Percentiles rank a stretch among this genome's conserved stretches.
phyloP scores from a whole-genome alignment of 2,113 vertebrate genomes.

The Candoia aspera region DNA sequence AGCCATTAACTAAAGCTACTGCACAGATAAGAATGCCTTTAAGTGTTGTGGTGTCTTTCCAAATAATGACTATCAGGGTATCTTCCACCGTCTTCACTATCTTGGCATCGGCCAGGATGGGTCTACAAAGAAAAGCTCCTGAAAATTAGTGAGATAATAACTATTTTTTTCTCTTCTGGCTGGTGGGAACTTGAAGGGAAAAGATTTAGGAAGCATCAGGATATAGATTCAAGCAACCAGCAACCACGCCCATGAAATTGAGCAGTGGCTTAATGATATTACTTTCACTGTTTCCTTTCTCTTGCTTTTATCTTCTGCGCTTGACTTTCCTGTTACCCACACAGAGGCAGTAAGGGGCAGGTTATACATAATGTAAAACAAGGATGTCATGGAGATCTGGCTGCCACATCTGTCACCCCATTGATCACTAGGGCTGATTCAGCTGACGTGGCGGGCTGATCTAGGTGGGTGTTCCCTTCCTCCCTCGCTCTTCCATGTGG shows the following conservation, averaged over 20 bases:
- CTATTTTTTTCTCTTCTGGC: background rate
- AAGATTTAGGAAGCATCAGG: background rate
- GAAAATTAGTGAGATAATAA: background rate
- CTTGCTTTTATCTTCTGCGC: background rate
- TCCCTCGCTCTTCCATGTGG: no score
- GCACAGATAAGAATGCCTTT: conserved; percentile 8
- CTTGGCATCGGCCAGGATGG: background rate
- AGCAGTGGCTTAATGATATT: background rate
- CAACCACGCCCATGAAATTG: background rate
- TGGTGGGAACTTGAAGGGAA: background rate
- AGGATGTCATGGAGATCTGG: background rate
- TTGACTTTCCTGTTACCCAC: background rate
- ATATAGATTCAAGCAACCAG: background rate
- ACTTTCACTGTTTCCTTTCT: background rate
- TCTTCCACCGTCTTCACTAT: background rate
- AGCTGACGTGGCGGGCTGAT: no score
- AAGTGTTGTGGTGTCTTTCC: background rate
- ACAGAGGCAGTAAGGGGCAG: background rate
- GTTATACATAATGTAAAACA: background rate
- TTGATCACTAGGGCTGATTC: no score
- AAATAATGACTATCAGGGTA: background rate
- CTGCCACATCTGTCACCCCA: no score
- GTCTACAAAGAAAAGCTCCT: background rate
- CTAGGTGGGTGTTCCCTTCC: no score
- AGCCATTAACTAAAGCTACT: background rate